phyloP scores from a whole-genome alignment of 2,888 invertebrate species.

The Ptychoptera contaminata region DNA sequence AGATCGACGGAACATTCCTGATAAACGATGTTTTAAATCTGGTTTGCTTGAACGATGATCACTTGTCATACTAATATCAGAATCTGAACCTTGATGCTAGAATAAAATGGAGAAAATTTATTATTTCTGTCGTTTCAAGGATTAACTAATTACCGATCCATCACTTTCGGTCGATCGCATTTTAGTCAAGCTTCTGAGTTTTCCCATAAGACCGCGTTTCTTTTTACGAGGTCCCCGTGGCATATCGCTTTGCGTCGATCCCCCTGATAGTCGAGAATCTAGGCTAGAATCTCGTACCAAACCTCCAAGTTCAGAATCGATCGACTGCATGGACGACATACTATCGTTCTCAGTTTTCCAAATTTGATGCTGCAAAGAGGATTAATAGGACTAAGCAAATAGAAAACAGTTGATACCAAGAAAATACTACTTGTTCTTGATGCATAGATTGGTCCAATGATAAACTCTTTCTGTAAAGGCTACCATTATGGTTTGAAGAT shows the following conservation, averaged over 20 bases:
- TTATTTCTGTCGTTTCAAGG: too few relatives aligned
- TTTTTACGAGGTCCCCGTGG: slow-evolving; percentile 53
- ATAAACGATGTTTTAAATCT: slow-evolving; percentile 62
- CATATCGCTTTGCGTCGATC: slow-evolving; percentile 71
- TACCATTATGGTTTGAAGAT: slow-evolving; percentile 31
- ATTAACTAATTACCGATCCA: slow-evolving; percentile 22
- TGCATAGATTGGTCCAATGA: slow-evolving; percentile 50
- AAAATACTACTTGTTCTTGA: slow-evolving; percentile 25
- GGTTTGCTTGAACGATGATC: slow-evolving; percentile 47
- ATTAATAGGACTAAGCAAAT: neutral
- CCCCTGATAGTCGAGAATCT: slow-evolving; percentile 69
- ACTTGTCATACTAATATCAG: slow-evolving; percentile 51
- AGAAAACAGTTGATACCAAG: neutral
- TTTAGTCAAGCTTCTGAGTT: slow-evolving; percentile 71
- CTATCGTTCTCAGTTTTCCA: slow-evolving; percentile 77
- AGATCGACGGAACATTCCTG: slow-evolving; percentile 66
- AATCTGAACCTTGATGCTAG: slow-evolving; percentile 45
- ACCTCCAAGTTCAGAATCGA: slow-evolving; percentile 46
- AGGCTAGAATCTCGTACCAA: slow-evolving; percentile 59
- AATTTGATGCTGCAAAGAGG: slow-evolving; percentile 39
- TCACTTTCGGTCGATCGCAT: slow-evolving; percentile 37
- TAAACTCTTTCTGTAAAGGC: slow-evolving; percentile 50
- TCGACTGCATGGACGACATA: slow-evolving; percentile 66
- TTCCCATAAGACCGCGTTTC: slow-evolving; percentile 66
- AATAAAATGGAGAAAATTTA: neutral